These are phyloP conservation scores for Phasianus colchicus DNA, from an alignment of 2,113 vertebrate genomes.

Conservation along the genomic window DNA sequence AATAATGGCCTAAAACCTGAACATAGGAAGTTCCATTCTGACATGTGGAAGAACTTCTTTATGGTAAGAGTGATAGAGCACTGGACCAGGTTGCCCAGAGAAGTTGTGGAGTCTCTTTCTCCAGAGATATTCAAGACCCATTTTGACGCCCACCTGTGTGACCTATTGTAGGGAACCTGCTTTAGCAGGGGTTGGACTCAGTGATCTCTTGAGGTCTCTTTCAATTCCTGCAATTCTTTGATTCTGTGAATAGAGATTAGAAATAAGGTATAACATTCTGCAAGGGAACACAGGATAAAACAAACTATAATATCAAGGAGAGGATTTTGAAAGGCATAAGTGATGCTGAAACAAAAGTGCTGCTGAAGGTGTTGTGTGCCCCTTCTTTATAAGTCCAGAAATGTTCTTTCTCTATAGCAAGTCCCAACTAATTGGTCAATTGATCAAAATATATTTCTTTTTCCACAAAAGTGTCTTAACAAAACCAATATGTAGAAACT, in stretches of 20 bases:
- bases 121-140: too few relatives aligned
- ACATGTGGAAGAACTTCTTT: too few relatives aligned
- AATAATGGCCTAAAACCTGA: too few relatives aligned
- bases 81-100: too few relatives aligned
- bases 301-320: not conserved
- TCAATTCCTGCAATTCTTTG: too few relatives aligned
- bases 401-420: not conserved
- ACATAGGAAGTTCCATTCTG: too few relatives aligned
- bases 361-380: not conserved
- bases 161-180: too few relatives aligned
- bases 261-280: constrained; percentile 66
- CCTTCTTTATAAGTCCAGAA: not conserved
- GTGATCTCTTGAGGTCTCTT: too few relatives aligned
- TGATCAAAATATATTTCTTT: not conserved
- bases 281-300: constrained; percentile 5
- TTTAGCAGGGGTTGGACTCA: too few relatives aligned
- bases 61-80: too few relatives aligned
- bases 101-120: too few relatives aligned
- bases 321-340: not conserved
- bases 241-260: constrained; percentile 62
- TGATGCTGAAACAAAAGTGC: not conserved
- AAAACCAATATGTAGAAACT: not conserved
- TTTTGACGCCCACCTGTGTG: too few relatives aligned
- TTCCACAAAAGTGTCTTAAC: not conserved
- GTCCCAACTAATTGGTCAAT: not conserved